These are phyloP conservation scores for Onychomys torridus DNA, from an alignment of 2,797 vertebrate genomes.

Conservation along the genomic window DNA sequence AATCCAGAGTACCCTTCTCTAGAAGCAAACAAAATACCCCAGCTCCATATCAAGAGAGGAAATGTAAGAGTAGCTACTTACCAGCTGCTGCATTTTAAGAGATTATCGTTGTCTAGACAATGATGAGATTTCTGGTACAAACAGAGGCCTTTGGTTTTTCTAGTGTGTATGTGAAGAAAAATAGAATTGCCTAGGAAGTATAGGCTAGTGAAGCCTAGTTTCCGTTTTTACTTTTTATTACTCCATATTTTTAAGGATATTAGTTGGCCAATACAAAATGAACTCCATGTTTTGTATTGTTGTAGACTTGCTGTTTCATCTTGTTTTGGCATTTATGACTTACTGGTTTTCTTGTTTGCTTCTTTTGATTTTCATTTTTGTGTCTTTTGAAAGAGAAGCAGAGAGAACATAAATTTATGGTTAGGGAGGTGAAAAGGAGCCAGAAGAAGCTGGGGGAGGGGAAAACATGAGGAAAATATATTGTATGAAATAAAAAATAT, in stretches of 20 bases:
- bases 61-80: constrained; percentile 22
- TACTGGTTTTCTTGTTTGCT: not conserved
- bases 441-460: no score
- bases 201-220: not conserved
- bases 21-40: constrained; percentile 47
- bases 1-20: constrained; percentile 26
- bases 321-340: not conserved
- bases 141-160: constrained; percentile 21
- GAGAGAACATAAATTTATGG: not conserved
- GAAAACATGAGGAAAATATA: not conserved
- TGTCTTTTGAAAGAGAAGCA: not conserved
- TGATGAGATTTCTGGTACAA: constrained; percentile 38
- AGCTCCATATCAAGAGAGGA: constrained; percentile 11
- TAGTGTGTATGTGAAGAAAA: not conserved
- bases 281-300: not conserved
- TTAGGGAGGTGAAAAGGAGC: not conserved
- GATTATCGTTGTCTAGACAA: constrained; percentile 49
- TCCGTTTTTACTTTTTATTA: not conserved
- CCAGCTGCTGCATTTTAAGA: constrained; percentile 13
- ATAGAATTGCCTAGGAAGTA: not conserved
- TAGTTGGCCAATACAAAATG: not conserved
- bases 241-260: not conserved
- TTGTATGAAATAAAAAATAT: not conserved
- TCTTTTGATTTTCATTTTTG: not conserved
- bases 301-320: not conserved